Conservation (phyloP, 2,888 invertebrate genomes). For the Falcaria lacertinaria region DNA sequence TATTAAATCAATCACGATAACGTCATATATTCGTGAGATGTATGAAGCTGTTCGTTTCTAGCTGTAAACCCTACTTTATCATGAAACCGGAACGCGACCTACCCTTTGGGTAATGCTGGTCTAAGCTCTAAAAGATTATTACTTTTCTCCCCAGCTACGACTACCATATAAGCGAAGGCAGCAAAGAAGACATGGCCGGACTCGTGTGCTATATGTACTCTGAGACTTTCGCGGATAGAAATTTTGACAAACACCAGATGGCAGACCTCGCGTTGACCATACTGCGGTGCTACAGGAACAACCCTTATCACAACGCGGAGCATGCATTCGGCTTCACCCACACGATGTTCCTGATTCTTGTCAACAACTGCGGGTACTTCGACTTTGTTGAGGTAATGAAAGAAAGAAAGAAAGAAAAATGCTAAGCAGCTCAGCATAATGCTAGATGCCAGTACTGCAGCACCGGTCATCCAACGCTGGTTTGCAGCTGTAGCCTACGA, state of each 20-base stretch:
- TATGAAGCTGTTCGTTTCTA: no score
- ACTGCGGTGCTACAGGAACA: constrained; percentile 66
- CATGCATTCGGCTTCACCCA: constrained; percentile 82
- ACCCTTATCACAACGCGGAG: constrained; percentile 82
- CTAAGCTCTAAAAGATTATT: no score
- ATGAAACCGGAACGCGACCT: no score
- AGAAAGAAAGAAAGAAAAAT: no score
- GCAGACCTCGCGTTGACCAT: constrained; percentile 74
- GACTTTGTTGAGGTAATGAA: constrained; percentile 75
- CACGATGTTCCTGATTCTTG: constrained; percentile 78
- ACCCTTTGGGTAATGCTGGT: no score
- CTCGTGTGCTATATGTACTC: constrained; percentile 74
- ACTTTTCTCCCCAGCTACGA: constrained; percentile 56
- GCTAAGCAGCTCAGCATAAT: no score
- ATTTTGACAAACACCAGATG: constrained; percentile 51
- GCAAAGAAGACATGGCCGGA: constrained; percentile 70
- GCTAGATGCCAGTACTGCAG: no score
- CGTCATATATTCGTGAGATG: no score
- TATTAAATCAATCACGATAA: no score
- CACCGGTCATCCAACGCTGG: no score
- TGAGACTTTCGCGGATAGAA: constrained; percentile 61
- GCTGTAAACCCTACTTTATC: no score
- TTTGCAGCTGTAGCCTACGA: no score
- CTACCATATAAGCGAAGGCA: constrained; percentile 77
- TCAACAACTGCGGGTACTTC: constrained; percentile 66